Percentiles rank a stretch among this genome's conserved stretches.
These are phyloP conservation scores for Coccyzus lansbergi DNA, from an alignment of 2,797 vertebrate genomes.

Conservation along the genomic window DNA sequence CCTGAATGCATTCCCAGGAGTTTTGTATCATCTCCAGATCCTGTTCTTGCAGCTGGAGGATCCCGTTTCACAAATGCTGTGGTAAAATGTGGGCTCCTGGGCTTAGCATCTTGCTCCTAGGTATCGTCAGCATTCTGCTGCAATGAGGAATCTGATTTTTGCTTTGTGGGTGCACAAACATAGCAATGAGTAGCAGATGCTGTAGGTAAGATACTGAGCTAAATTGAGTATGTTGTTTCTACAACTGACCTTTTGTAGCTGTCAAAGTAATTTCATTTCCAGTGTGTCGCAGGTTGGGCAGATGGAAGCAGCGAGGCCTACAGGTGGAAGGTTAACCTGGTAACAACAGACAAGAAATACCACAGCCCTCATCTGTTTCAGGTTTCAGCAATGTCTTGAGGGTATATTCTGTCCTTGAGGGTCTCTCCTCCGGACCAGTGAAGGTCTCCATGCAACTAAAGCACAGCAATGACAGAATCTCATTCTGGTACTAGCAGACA, in stretches of 20 bases:
- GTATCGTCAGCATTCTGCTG: not conserved
- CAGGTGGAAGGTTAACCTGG: slow-evolving; percentile 33
- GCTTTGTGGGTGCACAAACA: not conserved
- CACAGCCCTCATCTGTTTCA: not conserved
- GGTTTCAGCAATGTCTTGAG: not conserved
- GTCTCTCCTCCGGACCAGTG: not conserved
- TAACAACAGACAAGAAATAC: not conserved
- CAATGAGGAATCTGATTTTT: not conserved
- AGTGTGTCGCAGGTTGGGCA: not conserved
- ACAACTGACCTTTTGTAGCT: slow-evolving; percentile 55
- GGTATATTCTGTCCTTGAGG: not conserved
- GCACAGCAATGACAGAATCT: not conserved
- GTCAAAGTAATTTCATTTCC: slow-evolving; percentile 31
- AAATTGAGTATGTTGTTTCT: not conserved
- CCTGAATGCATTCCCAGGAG: not conserved
- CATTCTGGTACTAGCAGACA: not conserved
- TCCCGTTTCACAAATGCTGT: not conserved
- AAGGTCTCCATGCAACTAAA: not conserved
- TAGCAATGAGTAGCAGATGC: not conserved
- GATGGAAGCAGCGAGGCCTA: not conserved
- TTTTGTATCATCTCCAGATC: not conserved
- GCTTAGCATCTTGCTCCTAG: not conserved
- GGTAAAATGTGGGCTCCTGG: not conserved
- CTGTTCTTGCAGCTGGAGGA: not conserved
- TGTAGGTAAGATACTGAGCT: slow-evolving; percentile 5